Evolutionary conservation across 2,888 invertebrate genomes (phyloP).

Genomic region (Coleophora flavipennella): DNA sequence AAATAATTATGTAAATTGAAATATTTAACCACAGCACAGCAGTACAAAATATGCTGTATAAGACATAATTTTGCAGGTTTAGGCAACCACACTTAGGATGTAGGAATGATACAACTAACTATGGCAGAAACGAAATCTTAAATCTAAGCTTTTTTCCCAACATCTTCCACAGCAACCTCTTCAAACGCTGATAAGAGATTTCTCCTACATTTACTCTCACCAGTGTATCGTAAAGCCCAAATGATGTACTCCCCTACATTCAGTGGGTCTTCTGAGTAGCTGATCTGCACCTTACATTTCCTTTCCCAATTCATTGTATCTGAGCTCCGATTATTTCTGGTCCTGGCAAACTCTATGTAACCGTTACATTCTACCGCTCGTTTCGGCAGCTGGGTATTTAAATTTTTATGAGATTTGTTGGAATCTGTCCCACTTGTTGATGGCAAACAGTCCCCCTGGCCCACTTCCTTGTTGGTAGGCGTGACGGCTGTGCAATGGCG

Average conservation of each 20-base stretch:
- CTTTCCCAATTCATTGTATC: conserved; percentile 73
- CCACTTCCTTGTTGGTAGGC: conserved; percentile 52
- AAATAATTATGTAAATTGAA: not conserved
- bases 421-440: conserved; percentile 56
- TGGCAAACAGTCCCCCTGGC: conserved; percentile 62
- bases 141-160: conserved; percentile 21
- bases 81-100: not conserved
- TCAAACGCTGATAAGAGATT: conserved; percentile 71
- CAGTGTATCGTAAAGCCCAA: conserved; percentile 74
- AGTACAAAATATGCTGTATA: not conserved
- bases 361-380: conserved; percentile 61
- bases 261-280: conserved; percentile 68
- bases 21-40: not conserved
- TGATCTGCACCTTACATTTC: conserved; percentile 75
- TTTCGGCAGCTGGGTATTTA: conserved; percentile 55
- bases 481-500: conserved; percentile 45
- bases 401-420: conserved; percentile 46
- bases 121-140: not conserved
- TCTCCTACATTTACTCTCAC: conserved; percentile 72
- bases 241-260: conserved; percentile 72
- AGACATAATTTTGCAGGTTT: not conserved
- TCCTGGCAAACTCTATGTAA: conserved; percentile 55
- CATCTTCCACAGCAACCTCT: conserved; percentile 41
- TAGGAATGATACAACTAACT: too few relatives aligned
- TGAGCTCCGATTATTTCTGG: conserved; percentile 40